Evolutionary conservation across 2,888 invertebrate species (phyloP), one percentile per base, ranked within the genome.

Genomic region (Therioaphis trifolii): DNA sequence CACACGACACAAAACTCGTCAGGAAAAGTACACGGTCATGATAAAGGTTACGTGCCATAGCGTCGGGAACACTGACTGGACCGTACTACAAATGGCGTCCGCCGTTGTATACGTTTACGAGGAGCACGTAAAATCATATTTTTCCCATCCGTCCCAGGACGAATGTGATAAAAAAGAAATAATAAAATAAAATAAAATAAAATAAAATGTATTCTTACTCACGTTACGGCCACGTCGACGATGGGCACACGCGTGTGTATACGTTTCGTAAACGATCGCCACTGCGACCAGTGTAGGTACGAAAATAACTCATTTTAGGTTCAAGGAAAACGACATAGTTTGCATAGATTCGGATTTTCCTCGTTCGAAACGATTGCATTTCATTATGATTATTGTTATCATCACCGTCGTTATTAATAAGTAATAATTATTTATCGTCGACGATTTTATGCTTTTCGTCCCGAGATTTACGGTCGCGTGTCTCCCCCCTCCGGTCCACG

Each of bases 321-420:
- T 79, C 79, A 79, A 79, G 79, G 79, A 69, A 79, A 79, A 79
- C 79, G 21, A 66, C 79, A 71, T 52, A 29, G 55, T 79, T 79
- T 27, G 46, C 46, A 29, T 29, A 21, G n/a, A 29, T 76, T 76
- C 29, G 29, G 63, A 63, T 76, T 76, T 76, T 76, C 76, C 76
- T 76, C 76, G 21, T 76, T 76, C 46, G n/a, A 27, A 14, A 35
- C 35, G 21, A 55, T 55, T 35, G 35, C 27, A 21, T 72, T 35
- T 71, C 24, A 15, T 18, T 69, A 24, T 46, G 24, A 27, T 72
- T 24, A 15, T 24, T 29, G 15, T 68, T 21, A 14, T 21, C 35
- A n/a, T 40, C 15, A 14, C 14, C 35, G 14, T 40, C 15, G 15
- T 15, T 35, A 5, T 27, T 71, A 1, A 71, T 72, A 24, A 5